Evolutionary conservation across 2,113 vertebrate genomes (phyloP).

Genomic region (Heptranchias perlo): DNA sequence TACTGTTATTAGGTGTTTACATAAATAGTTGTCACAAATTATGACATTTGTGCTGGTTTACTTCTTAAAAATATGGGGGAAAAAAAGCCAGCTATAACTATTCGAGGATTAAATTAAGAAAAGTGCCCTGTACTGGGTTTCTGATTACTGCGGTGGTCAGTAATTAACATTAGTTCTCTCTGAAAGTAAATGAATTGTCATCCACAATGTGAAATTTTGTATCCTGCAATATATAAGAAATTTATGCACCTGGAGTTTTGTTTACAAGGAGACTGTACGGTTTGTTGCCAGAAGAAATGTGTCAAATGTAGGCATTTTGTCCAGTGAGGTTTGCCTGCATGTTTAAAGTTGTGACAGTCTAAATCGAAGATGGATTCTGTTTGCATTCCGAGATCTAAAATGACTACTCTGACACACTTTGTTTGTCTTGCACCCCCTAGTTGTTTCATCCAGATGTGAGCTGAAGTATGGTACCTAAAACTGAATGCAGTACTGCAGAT

Average conservation of each 20-base stretch:
- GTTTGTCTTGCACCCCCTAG: not conserved
- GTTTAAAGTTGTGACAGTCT: not conserved
- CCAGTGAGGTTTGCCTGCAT: not conserved
- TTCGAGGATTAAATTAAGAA: not conserved
- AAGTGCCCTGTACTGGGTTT: not conserved
- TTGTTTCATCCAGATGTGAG: not conserved
- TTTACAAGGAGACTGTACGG: not conserved
- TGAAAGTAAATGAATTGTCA: too few species aligned
- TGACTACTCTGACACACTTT: not conserved
- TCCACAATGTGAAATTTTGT: not conserved
- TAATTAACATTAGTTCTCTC: not conserved
- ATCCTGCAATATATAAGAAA: not conserved
- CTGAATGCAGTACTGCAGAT: not conserved
- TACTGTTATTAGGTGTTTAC: not conserved
- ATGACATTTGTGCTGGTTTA: not conserved
- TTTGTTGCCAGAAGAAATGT: not conserved
- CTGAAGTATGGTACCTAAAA: not conserved
- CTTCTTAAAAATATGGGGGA: not conserved
- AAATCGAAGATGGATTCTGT: not conserved
- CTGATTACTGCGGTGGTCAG: not conserved
- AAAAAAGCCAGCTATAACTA: not conserved
- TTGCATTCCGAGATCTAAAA: not conserved
- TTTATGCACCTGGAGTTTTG: not conserved
- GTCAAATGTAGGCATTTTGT: not conserved
- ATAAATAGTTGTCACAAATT: not conserved